phyloP scores from a whole-genome alignment of 2,113 vertebrate genomes.

The Sminthopsis crassicaudata region DNA sequence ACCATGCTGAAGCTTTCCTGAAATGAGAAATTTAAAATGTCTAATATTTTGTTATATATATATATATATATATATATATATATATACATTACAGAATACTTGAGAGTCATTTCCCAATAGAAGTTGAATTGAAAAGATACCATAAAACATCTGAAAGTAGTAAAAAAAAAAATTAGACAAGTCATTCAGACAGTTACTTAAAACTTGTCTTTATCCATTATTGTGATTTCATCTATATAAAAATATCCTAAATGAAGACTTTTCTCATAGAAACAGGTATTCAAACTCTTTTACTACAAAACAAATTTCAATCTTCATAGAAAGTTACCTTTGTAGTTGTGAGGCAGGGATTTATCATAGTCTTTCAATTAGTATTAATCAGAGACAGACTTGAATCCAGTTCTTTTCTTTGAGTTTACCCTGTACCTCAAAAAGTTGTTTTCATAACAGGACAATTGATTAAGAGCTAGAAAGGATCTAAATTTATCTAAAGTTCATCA shows the following conservation, averaged over 20 bases:
- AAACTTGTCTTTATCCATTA: background rate
- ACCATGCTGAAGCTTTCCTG: background rate
- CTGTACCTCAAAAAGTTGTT: background rate
- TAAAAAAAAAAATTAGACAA: background rate
- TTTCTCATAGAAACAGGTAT: background rate
- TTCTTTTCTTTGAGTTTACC: background rate
- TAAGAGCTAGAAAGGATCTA: background rate
- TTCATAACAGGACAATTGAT: background rate
- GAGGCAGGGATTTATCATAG: background rate
- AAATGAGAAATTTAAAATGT: background rate
- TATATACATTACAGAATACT: too few species aligned
- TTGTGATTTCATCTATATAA: background rate
- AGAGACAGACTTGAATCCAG: background rate
- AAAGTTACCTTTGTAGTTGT: background rate
- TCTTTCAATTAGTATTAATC: background rate
- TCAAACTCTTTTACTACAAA: background rate
- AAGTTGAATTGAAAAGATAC: background rate
- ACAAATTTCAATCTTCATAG: background rate
- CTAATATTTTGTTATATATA: background rate
- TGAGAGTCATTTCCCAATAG: background rate
- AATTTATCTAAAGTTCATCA: background rate
- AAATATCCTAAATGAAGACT: background rate
- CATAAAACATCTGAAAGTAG: background rate
- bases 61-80: too few species aligned
- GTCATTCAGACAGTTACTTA: background rate